Evolutionary conservation across 2,113 vertebrate species (phyloP).

Genomic region (Corydoras maculifer): DNA sequence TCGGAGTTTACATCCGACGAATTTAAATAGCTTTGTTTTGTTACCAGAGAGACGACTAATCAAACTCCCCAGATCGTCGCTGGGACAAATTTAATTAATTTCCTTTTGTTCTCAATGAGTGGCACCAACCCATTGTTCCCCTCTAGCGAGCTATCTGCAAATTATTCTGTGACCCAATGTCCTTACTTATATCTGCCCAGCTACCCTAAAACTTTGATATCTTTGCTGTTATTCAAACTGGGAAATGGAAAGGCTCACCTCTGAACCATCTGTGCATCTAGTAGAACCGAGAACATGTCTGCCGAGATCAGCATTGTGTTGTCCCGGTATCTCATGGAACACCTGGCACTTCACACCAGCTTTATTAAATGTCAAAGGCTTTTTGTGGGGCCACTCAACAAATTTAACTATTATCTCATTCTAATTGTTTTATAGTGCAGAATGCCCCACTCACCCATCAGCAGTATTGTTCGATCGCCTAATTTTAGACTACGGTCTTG

Average conservation of each 20-base stretch:
- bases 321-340: constrained; percentile 10
- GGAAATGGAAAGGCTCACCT: constrained; percentile 20
- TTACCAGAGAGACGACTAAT: constrained; percentile 57
- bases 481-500: no score
- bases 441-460: no score
- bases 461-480: no score
- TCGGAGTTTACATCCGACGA: constrained; percentile 50
- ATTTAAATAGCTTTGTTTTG: constrained; percentile 50
- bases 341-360: neutral
- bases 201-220: constrained; percentile 46
- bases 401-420: no score
- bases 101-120: constrained; percentile 60
- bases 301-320: constrained; percentile 11
- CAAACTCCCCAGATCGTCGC: constrained; percentile 59
- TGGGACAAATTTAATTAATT: constrained; percentile 69
- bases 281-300: constrained; percentile 23
- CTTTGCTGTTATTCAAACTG: constrained; percentile 49
- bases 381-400: neutral
- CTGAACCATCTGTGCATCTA: constrained; percentile 16
- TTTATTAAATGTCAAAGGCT: constrained; percentile 4
- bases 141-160: constrained; percentile 56
- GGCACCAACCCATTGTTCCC: constrained; percentile 66
- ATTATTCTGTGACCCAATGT: constrained; percentile 61
- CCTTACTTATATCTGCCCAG: constrained; percentile 55
- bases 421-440: no score